Base-by-base conservation (phyloP, 2,888 invertebrate genomes). In the Drosophila antonietae region DNA sequence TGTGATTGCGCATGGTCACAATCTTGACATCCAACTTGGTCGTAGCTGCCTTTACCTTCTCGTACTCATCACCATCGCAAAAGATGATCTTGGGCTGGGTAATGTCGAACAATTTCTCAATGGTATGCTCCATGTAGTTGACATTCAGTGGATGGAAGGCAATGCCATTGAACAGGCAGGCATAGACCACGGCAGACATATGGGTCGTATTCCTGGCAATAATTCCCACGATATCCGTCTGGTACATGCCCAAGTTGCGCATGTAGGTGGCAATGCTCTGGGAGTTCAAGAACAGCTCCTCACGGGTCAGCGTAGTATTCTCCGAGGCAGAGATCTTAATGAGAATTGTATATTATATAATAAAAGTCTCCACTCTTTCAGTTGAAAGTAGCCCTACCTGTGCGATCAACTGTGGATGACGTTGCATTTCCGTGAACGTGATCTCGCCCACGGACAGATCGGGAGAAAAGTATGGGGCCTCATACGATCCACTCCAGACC, bases 151-250 rank as follows among this genome's bases (percentile, higher is more conserved):
- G 61, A 43, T 88, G 85, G 58, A 81, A 76, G 9, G 81, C 73
- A 1, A 78, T 75, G 4, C 82, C 82, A 51, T 82, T 89, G 66
- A 88, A 83, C 9, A 83, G 73, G 23, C 82, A 81, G 0, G 75
- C 90, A 46, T 88, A 78, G 6, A 68, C 81, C 8, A 88, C 72
- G 2, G 84, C 72, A n/a, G 83, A 76, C 9, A 88, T 37, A 55
- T 88, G 81, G 12, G 80, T 84, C 0, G 78, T 80, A 61, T 89
- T 90, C 15, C 76, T 66, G 44, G 84, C 89, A 6, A 83, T 66
- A 23, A 90, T 64, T 4, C 85, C 88, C 41, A 89, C 74, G 20
- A 86, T 64, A 59, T 90, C 88, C 15, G 65, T 47, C 56, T 87
- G 81, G 1, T 64, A 46, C 3, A 90, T 57, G 1, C 76, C 64